phyloP scores from a whole-genome alignment of 2,113 vertebrate species.

The Sturnus vulgaris region DNA sequence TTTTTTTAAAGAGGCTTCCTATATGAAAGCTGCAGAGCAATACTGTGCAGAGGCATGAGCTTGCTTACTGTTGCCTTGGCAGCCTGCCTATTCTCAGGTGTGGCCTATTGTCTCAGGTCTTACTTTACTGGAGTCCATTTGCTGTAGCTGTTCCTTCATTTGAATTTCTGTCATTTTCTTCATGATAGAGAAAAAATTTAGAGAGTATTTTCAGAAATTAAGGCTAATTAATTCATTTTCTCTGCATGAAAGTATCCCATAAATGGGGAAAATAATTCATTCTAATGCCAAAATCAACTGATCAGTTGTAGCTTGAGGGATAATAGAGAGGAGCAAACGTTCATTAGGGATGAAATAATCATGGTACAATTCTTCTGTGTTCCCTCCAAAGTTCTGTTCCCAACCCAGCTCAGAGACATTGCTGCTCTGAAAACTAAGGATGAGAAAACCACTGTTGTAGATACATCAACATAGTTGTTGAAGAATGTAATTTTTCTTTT shows the following conservation, averaged over 20 bases:
- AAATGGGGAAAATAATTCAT: neutral
- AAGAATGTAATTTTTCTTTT: neutral
- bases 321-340: neutral
- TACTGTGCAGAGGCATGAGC: neutral
- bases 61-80: neutral
- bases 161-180: neutral
- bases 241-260: neutral
- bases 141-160: neutral
- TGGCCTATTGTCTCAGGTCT: neutral
- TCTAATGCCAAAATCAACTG: neutral
- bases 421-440: neutral
- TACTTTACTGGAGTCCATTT: neutral
- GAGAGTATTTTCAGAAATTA: neutral
- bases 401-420: neutral
- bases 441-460: neutral
- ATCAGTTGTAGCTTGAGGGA: neutral
- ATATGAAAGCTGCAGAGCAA: neutral
- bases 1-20: neutral
- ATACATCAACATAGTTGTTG: neutral
- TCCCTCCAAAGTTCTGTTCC: neutral
- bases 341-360: neutral
- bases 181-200: neutral
- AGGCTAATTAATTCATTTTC: neutral
- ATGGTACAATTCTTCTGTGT: neutral
- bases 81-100: neutral